phyloP scores from a whole-genome alignment of 2,888 invertebrate genomes.

The Ditylenchus weischeri region DNA sequence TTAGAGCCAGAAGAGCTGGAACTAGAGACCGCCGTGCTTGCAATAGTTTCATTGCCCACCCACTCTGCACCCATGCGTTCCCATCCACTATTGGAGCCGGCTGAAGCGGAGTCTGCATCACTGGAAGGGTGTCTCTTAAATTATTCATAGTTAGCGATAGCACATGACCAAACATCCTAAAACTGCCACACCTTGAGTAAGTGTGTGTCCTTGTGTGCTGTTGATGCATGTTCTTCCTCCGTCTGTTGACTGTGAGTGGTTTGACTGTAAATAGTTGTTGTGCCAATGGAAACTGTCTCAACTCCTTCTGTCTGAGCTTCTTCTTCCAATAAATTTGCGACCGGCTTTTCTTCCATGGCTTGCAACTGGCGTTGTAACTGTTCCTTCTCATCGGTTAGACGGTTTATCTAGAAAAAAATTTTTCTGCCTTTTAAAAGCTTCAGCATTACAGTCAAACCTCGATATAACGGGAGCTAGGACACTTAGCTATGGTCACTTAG shows the following conservation, averaged over 20 bases:
- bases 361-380: conserved; percentile 1
- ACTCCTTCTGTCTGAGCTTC: conserved; percentile 4
- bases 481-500: too few species aligned
- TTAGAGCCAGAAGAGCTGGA: conserved; percentile 7
- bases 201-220: too few species aligned
- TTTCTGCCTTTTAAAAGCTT: too few species aligned
- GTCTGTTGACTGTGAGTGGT: not conserved
- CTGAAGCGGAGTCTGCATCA: conserved; percentile 17
- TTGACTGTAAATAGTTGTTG: conserved; percentile 25
- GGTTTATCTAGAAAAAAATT: conserved; percentile 10
- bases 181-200: too few species aligned
- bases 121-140: conserved; percentile 12
- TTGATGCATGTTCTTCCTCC: too few species aligned
- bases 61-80: conserved; percentile 28
- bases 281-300: conserved; percentile 4
- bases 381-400: conserved; percentile 13
- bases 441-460: too few species aligned
- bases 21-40: conserved; percentile 15
- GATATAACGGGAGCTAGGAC: too few species aligned
- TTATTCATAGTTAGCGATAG: too few species aligned
- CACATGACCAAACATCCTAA: too few species aligned
- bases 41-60: conserved; percentile 18
- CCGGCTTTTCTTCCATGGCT: not conserved
- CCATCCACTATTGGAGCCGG: conserved; percentile 27
- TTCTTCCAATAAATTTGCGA: too few species aligned